Evolutionary conservation across 2,888 invertebrate genomes (phyloP), one percentile per base, ranked within the genome.

Genomic region (Sarcophaga caerulescens): DNA sequence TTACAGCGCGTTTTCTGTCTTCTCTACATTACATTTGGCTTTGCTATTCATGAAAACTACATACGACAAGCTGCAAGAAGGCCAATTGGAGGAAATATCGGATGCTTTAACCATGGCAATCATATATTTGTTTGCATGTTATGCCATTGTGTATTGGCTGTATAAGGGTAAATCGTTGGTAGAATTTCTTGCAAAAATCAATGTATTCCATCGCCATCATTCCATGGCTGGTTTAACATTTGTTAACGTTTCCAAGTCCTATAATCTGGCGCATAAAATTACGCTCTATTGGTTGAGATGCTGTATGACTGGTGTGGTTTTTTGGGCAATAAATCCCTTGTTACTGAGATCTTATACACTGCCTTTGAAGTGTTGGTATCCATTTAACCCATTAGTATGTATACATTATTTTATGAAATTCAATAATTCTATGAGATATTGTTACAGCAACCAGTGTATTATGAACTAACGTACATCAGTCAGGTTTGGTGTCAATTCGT

Each of bases 351-450:
- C 87, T 3, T 85, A 89, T 3, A 85, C 88, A 4, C 81, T 93
- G 59, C 92, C 93, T 0, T 78, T 93, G 45, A 88, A 88, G 4
- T 90, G 91, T 69, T 92, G 93, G 92, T 93, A 93, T 89, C 93
- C 93, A 0, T 92, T 93, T 66, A 90, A 93, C 87, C 89, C 89
- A 4, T 80, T 90, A 88, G 91, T 90, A 69, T 78, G 88, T 52
- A 62, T 77, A 35, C 35, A 19, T 2, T n/a, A 11, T 17, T 23
- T 6, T 81, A n/a, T 52, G 17, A 14, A 17, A 12, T 52, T 52
- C 12, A 52, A 52, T 52, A 57, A n/a, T 59, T 47, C 63, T 10
- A 11, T 35, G 0, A 70, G 45, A 57, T 44, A n/a, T 60, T 47
- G 21, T 47, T 60, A 62, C 68, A 90, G 90, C 84, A 84, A 74